Conservation (phyloP, 2,113 vertebrate genomes). For the Chlamydotis undulata region DNA sequence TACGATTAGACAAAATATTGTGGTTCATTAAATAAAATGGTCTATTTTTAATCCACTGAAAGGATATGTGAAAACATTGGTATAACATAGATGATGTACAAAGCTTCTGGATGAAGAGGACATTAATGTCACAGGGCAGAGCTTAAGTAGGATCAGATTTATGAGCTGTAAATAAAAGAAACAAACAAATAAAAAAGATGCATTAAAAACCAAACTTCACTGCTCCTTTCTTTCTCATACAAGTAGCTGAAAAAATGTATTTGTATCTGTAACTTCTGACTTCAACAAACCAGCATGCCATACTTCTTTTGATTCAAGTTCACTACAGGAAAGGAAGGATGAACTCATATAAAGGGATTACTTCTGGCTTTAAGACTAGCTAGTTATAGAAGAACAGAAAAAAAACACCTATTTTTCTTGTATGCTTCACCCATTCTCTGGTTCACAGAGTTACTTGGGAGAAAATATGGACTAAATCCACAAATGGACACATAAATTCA, state of each 20-base stretch:
- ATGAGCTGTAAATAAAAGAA: not conserved
- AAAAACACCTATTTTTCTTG: not conserved
- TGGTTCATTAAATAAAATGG: not conserved
- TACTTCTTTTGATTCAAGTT: not conserved
- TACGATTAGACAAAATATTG: not conserved
- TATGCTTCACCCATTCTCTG: not conserved
- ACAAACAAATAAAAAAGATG: not conserved
- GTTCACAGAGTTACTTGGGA: not conserved
- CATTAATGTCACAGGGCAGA: not conserved
- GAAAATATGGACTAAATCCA: not conserved
- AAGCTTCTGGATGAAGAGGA: not conserved
- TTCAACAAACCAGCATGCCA: not conserved
- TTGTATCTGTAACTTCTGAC: not conserved
- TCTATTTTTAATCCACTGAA: not conserved
- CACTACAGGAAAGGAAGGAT: not conserved
- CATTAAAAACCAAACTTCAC: not conserved
- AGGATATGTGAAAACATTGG: not conserved
- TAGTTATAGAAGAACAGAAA: not conserved
- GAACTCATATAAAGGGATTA: not conserved
- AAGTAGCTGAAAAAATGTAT: not conserved
- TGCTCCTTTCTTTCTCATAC: not conserved
- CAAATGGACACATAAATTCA: not conserved
- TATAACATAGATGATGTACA: not conserved
- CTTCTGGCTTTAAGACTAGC: not conserved
- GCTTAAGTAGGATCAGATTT: not conserved